phyloP scores from a whole-genome alignment of 2,888 invertebrate species.

The Phymatocera aterrima region DNA sequence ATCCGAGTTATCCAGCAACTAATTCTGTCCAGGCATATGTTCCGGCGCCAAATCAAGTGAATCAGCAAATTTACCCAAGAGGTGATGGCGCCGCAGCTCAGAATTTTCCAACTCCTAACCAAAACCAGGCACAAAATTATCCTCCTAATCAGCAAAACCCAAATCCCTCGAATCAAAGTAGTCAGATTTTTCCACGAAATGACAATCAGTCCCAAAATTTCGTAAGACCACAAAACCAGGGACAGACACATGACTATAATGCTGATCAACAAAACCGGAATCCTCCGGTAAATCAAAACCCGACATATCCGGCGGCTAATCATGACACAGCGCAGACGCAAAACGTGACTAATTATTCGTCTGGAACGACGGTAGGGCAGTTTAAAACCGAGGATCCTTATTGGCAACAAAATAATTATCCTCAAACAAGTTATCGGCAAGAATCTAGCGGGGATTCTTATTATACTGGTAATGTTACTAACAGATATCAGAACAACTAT shows the following conservation, averaged over 20 bases:
- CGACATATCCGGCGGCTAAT: constrained; percentile 58
- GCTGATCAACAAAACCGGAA: constrained; percentile 59
- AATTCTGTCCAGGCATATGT: constrained; percentile 61
- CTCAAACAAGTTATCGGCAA: constrained; percentile 63
- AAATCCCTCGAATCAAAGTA: constrained; percentile 54
- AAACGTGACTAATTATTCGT: constrained; percentile 23
- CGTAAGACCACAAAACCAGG: constrained; percentile 52
- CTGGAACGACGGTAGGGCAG: constrained; percentile 52
- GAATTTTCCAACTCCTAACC: constrained; percentile 52
- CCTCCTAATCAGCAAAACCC: constrained; percentile 54
- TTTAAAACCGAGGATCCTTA: constrained; percentile 69
- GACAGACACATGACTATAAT: constrained; percentile 60
- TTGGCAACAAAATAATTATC: constrained; percentile 74
- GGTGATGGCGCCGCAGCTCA: constrained; percentile 60
- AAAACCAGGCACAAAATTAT: constrained; percentile 49
- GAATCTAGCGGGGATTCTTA: constrained; percentile 68
- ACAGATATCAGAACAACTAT: constrained; percentile 76
- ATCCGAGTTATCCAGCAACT: constrained; percentile 59
- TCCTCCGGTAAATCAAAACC: constrained; percentile 55
- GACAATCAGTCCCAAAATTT: constrained; percentile 59
- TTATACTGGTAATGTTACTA: constrained; percentile 63
- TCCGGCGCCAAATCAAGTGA: constrained; percentile 61
- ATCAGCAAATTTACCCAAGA: constrained; percentile 61
- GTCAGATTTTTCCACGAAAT: constrained; percentile 60
- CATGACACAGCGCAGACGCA: constrained; percentile 49